A percentile compares a stretch with the other conserved stretches of the same genome.
Evolutionary conservation across 2,888 invertebrate genomes (phyloP).

Genomic region (Drosophila melanosoma): DNA sequence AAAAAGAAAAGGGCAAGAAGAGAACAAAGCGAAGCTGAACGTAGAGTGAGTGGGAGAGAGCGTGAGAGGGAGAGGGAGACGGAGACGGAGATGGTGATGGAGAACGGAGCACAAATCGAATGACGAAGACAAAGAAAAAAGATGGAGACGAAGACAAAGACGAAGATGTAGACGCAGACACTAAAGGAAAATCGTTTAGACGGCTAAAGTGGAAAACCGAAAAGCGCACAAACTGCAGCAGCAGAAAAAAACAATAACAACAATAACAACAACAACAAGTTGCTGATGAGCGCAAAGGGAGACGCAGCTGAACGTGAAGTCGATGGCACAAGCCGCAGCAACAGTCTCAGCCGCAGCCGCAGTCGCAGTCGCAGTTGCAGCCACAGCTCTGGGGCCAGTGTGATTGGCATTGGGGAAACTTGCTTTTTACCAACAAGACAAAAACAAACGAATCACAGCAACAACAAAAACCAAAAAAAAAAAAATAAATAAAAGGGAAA

Average conservation of each 20-base stretch:
- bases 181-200: slow-evolving; percentile 57
- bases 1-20: slow-evolving; percentile 11
- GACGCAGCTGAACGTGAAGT: slow-evolving; percentile 28
- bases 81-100: background rate
- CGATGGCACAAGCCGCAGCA: slow-evolving; percentile 34
- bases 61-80: background rate
- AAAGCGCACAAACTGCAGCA: slow-evolving; percentile 49
- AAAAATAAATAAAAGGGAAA: slow-evolving; percentile 8
- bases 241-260: slow-evolving; percentile 8
- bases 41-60: background rate
- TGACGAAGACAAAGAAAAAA: slow-evolving; percentile 15
- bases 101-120: slow-evolving; percentile 23
- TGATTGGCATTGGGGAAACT: slow-evolving; percentile 61
- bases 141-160: slow-evolving; percentile 10
- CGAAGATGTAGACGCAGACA: slow-evolving; percentile 28
- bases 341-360: slow-evolving; percentile 25
- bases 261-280: slow-evolving; percentile 23
- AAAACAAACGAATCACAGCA: slow-evolving; percentile 34
- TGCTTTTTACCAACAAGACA: slow-evolving; percentile 55
- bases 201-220: slow-evolving; percentile 58
- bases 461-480: slow-evolving; percentile 6
- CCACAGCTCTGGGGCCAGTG: slow-evolving; percentile 51
- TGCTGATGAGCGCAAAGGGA: slow-evolving; percentile 56
- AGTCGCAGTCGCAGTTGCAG: slow-evolving; percentile 30
- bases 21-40: slow-evolving; percentile 3